Conservation (phyloP, 2,113 vertebrate species). For the Proteles cristata region DNA sequence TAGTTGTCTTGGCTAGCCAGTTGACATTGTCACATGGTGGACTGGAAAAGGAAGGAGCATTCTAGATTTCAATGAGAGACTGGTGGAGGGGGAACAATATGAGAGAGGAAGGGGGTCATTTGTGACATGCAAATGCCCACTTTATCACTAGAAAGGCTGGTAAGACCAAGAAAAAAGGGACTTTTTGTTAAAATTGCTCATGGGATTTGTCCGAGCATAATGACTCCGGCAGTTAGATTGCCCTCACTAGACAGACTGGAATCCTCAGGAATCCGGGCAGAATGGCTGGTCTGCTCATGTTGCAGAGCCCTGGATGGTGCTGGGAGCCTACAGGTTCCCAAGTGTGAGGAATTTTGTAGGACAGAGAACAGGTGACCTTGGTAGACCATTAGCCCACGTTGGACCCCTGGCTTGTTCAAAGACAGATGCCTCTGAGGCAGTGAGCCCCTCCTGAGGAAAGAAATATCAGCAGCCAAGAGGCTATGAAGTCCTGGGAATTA, state of each 20-base stretch:
- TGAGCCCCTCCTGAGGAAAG: background rate
- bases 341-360: background rate
- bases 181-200: background rate
- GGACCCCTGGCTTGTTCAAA: background rate
- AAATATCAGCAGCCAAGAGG: background rate
- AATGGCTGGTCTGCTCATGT: background rate
- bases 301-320: background rate
- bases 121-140: background rate
- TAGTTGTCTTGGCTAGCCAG: background rate
- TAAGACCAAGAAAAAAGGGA: background rate
- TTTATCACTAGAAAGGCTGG: background rate
- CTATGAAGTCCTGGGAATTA: background rate
- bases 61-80: background rate
- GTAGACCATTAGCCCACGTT: background rate
- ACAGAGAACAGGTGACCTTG: background rate
- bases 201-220: background rate
- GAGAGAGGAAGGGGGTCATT: background rate
- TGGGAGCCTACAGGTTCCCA: background rate
- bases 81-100: background rate
- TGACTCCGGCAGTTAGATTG: background rate
- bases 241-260: background rate
- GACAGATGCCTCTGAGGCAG: background rate
- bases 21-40: background rate
- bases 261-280: background rate
- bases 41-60: background rate